phyloP scores from a whole-genome alignment of 2,113 vertebrate genomes.

The Bubalus kerabau region DNA sequence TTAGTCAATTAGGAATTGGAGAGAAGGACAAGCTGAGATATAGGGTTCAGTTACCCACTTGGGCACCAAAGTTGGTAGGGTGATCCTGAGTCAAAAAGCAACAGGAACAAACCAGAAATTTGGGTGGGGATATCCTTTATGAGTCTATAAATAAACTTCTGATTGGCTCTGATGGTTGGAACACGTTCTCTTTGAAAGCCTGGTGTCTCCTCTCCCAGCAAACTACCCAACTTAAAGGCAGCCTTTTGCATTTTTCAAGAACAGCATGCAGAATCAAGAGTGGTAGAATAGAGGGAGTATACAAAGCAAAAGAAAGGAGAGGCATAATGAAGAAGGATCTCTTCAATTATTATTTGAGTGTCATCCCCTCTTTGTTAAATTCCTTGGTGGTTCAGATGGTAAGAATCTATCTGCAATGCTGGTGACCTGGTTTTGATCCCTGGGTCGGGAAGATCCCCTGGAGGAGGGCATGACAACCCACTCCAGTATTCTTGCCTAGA shows the following conservation, averaged over 20 bases:
- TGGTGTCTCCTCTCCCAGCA: not conserved
- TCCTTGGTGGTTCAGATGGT: not conserved
- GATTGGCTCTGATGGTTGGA: not conserved
- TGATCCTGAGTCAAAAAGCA: not conserved
- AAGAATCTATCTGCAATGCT: not conserved
- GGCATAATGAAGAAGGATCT: not conserved
- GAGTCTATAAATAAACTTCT: not conserved
- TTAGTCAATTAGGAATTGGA: not conserved
- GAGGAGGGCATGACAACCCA: not conserved
- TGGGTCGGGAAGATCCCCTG: not conserved
- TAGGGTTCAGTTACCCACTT: not conserved
- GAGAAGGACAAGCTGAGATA: not conserved
- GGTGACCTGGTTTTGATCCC: not conserved
- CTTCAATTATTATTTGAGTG: not conserved
- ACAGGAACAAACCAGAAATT: not conserved
- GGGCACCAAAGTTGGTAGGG: not conserved
- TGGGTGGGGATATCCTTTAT: not conserved
- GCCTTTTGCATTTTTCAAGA: not conserved
- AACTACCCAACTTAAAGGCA: not conserved
- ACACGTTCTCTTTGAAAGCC: not conserved
- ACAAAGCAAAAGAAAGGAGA: not conserved
- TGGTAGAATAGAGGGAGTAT: not conserved
- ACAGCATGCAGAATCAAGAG: not conserved
- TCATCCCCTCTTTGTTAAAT: not conserved
- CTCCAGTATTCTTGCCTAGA: not conserved